Base-by-base conservation (phyloP, 2,888 invertebrate genomes). In the Aspidiotus destructor region DNA sequence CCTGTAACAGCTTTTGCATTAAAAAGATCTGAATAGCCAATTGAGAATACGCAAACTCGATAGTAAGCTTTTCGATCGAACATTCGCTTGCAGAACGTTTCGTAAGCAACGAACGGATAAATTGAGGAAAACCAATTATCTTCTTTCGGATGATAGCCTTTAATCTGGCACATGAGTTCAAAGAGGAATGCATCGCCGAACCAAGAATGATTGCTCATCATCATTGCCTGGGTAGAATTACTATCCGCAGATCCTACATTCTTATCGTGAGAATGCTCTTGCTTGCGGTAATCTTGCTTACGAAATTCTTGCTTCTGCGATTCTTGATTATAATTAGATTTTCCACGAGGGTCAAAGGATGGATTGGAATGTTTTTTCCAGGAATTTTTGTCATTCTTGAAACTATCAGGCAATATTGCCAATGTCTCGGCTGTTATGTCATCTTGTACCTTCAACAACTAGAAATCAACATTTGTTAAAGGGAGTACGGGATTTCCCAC, bases 181-280 rank as follows among this genome's bases (percentile, higher is more conserved):
- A 58, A 58, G 13, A 58, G 40, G 40, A 58, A 58, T 58, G 40
- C 58, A 40, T 58, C 58, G 13, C 58, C 58, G 40, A 28, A 58
- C 58, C 58, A 58, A 8, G 58, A 17, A 16, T 58, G 58, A 40
- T 40, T 58, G 40, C 40, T 17, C 28, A 17, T 28, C 58, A 58
- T 58, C 58, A 58, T 58, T 8, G 58, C 28, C 11, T 13, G 10
- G 10, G 48, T 48, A 13, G 48, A 48, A 48, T 11, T 11, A 28
- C 28, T 28, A 28, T 28, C 28, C 28, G 5, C 28, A 28, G 28
- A 28, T 5, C 28, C 28, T 13, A 48, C 48, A n/a, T 11, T 13
- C n/a, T 48, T n/a, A 11, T 48, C n/a, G 10, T n/a, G 10, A 48
- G 11, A 13, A n/a, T 48, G 6, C 2, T 48, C 48, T 11, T 48